Evolutionary conservation across 2,113 vertebrate species (phyloP).

Genomic region (Craseonycteris thonglongyai): DNA sequence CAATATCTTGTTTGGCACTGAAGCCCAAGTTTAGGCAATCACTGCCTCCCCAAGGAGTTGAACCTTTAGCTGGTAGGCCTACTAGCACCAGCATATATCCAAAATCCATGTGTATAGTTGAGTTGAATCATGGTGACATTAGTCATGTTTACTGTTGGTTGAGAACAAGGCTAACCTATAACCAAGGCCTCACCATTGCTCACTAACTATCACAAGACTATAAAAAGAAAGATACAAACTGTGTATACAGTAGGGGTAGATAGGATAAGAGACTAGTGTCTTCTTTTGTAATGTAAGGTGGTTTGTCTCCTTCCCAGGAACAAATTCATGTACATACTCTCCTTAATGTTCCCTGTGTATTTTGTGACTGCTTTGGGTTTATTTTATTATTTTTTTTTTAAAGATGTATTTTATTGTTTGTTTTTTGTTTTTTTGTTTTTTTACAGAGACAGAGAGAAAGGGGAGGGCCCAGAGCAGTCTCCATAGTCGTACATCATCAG

Average conservation of each 20-base stretch:
- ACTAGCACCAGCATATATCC: background rate
- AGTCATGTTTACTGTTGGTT: slow-evolving; percentile 52
- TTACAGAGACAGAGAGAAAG: too few species aligned
- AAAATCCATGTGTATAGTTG: background rate
- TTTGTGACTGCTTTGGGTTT: background rate
- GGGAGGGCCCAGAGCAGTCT: too few species aligned
- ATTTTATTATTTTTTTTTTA: too few species aligned
- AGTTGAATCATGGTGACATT: slow-evolving; percentile 27
- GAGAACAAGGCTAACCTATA: slow-evolving; percentile 45
- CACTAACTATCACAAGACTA: background rate
- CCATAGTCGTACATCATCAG: too few species aligned
- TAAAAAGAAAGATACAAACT: slow-evolving; percentile 47
- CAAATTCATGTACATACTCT: background rate
- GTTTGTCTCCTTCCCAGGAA: background rate
- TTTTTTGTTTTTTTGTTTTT: too few species aligned
- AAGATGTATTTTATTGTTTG: too few species aligned
- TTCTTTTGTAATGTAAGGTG: background rate
- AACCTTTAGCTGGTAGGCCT: background rate
- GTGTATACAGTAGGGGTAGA: background rate
- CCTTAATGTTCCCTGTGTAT: background rate
- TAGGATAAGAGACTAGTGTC: background rate
- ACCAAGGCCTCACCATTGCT: slow-evolving; percentile 45
- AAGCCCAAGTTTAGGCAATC: background rate
- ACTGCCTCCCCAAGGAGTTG: background rate
- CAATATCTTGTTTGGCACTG: background rate